Conservation (phyloP, 2,888 invertebrate species). For the Fragum fragum region DNA sequence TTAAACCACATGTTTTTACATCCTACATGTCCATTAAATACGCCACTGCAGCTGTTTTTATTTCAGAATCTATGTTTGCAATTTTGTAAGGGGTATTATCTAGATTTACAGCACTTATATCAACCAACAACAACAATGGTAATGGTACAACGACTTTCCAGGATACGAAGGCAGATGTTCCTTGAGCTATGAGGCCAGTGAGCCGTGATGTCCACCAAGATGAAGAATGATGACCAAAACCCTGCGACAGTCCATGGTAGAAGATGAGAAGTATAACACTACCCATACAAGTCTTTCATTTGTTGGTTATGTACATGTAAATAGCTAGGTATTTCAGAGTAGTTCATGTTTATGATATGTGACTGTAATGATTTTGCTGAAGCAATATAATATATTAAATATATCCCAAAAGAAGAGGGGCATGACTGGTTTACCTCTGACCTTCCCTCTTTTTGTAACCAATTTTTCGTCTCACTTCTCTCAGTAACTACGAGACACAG, state of each 20-base stretch:
- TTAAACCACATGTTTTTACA: neutral
- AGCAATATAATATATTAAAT: too few relatives aligned
- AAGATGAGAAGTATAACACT: neutral
- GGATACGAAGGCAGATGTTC: neutral
- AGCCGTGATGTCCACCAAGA: too few relatives aligned
- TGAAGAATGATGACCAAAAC: too few relatives aligned
- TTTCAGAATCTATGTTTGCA: constrained; percentile 12
- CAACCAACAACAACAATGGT: neutral
- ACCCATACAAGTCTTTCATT: neutral
- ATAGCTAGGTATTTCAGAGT: neutral
- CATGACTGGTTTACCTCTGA: too few relatives aligned
- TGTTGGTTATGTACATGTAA: neutral
- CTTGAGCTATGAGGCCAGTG: too few relatives aligned
- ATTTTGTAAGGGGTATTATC: constrained; percentile 3
- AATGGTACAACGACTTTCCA: neutral
- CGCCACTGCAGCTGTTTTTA: constrained; percentile 13
- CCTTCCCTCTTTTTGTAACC: too few relatives aligned
- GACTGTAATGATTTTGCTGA: neutral
- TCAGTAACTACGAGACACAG: too few relatives aligned
- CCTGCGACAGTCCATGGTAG: too few relatives aligned
- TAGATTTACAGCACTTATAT: neutral
- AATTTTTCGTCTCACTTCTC: too few relatives aligned
- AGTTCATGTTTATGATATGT: neutral
- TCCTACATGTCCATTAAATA: neutral
- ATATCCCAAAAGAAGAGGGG: too few relatives aligned